These are phyloP conservation scores for Drosophila hawaiiensis DNA, from an alignment of 2,888 invertebrate species.

Conservation along the genomic window DNA sequence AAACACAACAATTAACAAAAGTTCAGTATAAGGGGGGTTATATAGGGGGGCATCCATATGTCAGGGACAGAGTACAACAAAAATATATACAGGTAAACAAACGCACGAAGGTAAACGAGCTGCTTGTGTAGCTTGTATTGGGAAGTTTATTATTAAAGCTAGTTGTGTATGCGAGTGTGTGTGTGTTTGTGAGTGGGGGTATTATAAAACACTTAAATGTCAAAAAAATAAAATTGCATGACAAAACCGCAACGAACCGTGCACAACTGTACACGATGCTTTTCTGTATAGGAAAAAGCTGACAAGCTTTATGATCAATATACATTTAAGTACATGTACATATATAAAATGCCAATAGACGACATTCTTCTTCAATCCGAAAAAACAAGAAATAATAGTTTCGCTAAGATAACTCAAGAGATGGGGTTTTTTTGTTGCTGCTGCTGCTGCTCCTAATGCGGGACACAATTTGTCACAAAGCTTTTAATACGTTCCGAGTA, in stretches of 20 bases:
- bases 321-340: background rate
- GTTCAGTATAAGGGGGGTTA: constrained; percentile 1
- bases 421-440: background rate
- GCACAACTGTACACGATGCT: constrained; percentile 65
- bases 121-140: constrained; percentile 63
- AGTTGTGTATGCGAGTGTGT: constrained; percentile 17
- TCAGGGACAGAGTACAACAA: constrained; percentile 51
- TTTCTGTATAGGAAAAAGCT: constrained; percentile 5
- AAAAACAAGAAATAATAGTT: constrained; percentile 1
- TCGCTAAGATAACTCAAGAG: background rate
- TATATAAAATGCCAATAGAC: constrained; percentile 35
- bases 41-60: constrained; percentile 22
- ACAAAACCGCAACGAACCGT: constrained; percentile 14
- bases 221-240: constrained; percentile 43
- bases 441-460: constrained; percentile 1
- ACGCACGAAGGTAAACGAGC: constrained; percentile 73
- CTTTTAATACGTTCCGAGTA: background rate
- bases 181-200: constrained; percentile 32
- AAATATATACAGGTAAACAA: constrained; percentile 42
- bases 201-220: constrained; percentile 64
- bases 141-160: constrained; percentile 41
- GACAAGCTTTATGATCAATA: constrained; percentile 26
- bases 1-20: constrained; percentile 36
- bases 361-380: constrained; percentile 49
- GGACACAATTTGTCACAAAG: background rate